Evolutionary conservation across 2,888 invertebrate species (phyloP), one percentile per base, ranked within the genome.

Genomic region (Scelioninae gen. 1): DNA sequence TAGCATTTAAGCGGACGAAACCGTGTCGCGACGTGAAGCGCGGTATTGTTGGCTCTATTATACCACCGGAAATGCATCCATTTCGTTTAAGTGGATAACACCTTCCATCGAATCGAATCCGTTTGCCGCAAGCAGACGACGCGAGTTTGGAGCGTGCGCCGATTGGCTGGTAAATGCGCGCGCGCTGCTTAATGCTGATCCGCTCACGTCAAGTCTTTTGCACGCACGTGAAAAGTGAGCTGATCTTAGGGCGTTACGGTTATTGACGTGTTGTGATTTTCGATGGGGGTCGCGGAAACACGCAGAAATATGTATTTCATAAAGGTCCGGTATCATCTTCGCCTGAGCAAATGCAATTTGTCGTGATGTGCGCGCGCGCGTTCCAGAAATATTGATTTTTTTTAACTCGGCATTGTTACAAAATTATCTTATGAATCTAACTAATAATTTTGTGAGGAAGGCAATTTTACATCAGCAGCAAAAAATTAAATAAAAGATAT

Each of bases 51-150:
- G 23, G 56, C 56, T 49, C 38, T 23, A 23, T 23, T 72, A 66
- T 72, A 53, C 47, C 66, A 79, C 72, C 72, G 79, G 72, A 79
- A 79, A 55, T 60, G 66, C 66, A 29, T 79, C 79, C 79, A 66
- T 72, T 79, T 79, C 65, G 1, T 51, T 72, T 66, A 79, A 79
- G 66, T 16, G 72, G 72, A 79, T 45, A 11, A 7, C 53, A 13
- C 15, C 53, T 71, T 72, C 79, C 72, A 58, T 65, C 29, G 34
- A 72, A 10, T 11, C 8, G n/a, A 72, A 53, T 79, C 65, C 79
- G n/a, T 72, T 72, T 69, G 43, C 58, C 15, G 71, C 71, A 72
- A 78, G 15, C 45, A 56, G 56, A 69, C 5, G 23, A 15, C 11
- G 47, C 56, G 10, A 55, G 34, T 56, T 38, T 34, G 10, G 10